These are phyloP conservation scores for Nycticorax nycticorax DNA, from an alignment of 2,113 vertebrate genomes.

Conservation along the genomic window DNA sequence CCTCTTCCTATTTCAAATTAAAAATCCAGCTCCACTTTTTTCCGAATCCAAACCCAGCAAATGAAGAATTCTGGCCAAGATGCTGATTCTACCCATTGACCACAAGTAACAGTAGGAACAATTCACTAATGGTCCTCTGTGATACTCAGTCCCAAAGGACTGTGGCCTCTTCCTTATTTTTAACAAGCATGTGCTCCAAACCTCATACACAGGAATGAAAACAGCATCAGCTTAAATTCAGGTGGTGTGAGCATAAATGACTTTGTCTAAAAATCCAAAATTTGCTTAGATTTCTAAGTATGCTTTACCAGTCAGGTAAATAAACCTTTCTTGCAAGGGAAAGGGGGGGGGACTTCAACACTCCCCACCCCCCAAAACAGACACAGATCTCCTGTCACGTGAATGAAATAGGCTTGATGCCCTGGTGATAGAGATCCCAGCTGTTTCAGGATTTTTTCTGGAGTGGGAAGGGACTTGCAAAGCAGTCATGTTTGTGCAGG, in stretches of 20 bases:
- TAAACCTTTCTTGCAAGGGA: background rate
- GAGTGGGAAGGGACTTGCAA: background rate
- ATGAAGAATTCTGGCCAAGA: background rate
- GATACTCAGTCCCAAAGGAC: background rate
- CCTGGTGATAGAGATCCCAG: background rate
- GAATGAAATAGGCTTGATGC: background rate
- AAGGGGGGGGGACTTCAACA: background rate
- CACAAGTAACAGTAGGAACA: background rate
- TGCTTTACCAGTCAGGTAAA: background rate
- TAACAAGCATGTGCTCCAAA: background rate
- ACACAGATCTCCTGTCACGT: background rate
- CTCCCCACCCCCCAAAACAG: background rate
- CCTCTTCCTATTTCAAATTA: background rate
- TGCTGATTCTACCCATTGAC: background rate
- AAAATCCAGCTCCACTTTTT: background rate
- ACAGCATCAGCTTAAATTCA: background rate
- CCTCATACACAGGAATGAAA: background rate
- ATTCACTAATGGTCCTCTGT: background rate
- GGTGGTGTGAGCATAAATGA: background rate
- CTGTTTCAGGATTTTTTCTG: background rate
- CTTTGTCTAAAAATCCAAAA: background rate
- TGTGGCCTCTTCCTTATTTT: background rate
- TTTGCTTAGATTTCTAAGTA: background rate
- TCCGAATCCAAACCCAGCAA: background rate
- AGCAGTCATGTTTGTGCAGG: background rate